Evolutionary conservation across 1,140 invertebrate genomes (phyloP), one percentile per base, ranked within the genome.

Genomic region (Whitmania pigra): DNA sequence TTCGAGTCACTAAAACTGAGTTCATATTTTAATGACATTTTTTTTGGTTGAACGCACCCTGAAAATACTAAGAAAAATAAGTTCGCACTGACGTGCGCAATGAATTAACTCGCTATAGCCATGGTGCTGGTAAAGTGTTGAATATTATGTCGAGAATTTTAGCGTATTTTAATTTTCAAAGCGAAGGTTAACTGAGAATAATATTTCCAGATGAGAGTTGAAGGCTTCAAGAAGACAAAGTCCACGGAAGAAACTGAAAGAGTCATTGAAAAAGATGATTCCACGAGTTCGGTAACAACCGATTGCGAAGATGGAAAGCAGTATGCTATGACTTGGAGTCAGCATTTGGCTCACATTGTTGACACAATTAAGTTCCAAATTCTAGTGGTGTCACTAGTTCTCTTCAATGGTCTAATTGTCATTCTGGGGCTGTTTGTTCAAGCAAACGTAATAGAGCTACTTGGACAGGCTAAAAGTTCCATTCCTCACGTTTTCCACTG

Each of bases 191-290:
- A 49, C 15, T 49, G 0, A 49, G 43, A 49, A 49, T 49, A 49
- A 49, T 49, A 55, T 63, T 74, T 76, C 55, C 69, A 77, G 76
- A 76, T 77, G 53, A 77, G 78, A 55, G 80, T 82, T 79, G 79
- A 82, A 55, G 77, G 78, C n/a, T 79, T 73, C 53, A 71, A 68
- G 36, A 67, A 68, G 40, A 22, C 81, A 57, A 75, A 78, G 69
- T 79, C 71, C 74, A 78, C 66, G 40, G 80, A 82, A 76, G 80
- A 82, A 72, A 71, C 81, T 31, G 79, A 82, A 66, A 77, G 78
- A 68, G 80, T 80, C 18, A 81, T 82, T 71, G 80, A 82, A 68
- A 81, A 81, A 67, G 80, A 81, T 66, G 80, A 80, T 69, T 78
- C 78, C 5, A 78, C 75, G 69, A 79, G 77, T 68, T 79, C 79